Evolutionary conservation across 2,113 vertebrate genomes (phyloP).

Genomic region (Malurus alboscapulatus): DNA sequence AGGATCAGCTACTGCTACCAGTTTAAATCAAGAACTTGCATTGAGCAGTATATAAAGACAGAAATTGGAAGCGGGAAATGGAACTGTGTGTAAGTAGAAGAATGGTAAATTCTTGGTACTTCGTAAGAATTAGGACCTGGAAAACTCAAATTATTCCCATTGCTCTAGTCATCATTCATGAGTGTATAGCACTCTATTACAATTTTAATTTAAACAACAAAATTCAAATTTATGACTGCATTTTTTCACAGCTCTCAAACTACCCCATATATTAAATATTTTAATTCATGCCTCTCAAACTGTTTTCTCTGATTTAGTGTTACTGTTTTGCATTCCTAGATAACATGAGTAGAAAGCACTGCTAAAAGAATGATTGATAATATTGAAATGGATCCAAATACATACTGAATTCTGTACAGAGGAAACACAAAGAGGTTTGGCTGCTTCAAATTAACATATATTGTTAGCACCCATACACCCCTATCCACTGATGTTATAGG

Average conservation of each 20-base stretch:
- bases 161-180: background rate
- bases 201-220: conserved; percentile 49
- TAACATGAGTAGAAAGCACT: conserved; percentile 37
- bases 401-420: background rate
- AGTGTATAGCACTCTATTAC: background rate
- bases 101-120: background rate
- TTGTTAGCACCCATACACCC: background rate
- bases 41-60: background rate
- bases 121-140: background rate
- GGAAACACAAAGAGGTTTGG: background rate
- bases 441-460: background rate
- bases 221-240: conserved; percentile 37
- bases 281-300: conserved; percentile 61
- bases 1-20: background rate
- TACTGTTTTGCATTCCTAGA: conserved; percentile 58
- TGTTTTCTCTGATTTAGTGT: conserved; percentile 50
- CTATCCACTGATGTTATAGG: background rate
- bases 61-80: background rate
- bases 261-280: conserved; percentile 36
- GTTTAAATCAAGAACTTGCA: background rate
- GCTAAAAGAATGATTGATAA: conserved; percentile 48
- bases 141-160: background rate
- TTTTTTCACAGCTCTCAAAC: conserved; percentile 41
- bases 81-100: background rate
- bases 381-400: conserved; percentile 29